Percentiles rank a stretch among this genome's conserved stretches.
phyloP scores from a whole-genome alignment of 2,113 vertebrate genomes.

The Tapirus terrestris region DNA sequence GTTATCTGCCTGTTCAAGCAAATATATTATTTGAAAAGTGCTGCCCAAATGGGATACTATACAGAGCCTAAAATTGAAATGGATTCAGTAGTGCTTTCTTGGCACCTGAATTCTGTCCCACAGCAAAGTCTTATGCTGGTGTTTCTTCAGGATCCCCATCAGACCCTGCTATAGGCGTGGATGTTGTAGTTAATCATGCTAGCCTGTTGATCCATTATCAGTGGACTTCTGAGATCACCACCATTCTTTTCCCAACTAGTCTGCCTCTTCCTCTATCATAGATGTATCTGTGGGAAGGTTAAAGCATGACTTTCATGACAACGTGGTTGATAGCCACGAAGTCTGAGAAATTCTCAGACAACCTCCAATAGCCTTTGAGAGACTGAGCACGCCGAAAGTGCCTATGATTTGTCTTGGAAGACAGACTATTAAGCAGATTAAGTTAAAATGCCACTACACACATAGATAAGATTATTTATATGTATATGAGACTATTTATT shows the following conservation, averaged over 20 bases:
- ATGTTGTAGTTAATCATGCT: background rate
- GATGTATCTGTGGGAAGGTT: background rate
- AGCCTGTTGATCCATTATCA: background rate
- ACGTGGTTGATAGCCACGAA: background rate
- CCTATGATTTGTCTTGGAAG: background rate
- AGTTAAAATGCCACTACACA: background rate
- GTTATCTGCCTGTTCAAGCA: background rate
- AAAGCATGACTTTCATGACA: background rate
- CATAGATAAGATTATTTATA: background rate
- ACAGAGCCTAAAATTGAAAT: background rate
- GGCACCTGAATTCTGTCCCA: background rate
- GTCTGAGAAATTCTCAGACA: background rate
- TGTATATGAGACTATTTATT: background rate
- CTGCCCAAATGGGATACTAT: background rate
- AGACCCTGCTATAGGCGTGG: rapidly evolving
- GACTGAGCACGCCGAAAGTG: background rate
- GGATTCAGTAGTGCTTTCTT: background rate
- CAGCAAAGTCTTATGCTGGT: too few species aligned
- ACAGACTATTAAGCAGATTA: background rate
- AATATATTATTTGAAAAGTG: background rate
- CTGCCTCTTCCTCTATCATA: background rate
- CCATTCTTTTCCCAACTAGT: background rate
- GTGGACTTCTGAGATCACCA: background rate
- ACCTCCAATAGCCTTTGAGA: background rate
- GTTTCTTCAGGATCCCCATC: background rate